Evolutionary conservation across 2,888 invertebrate species (phyloP).

Genomic region (Leptura quadrifasciata): DNA sequence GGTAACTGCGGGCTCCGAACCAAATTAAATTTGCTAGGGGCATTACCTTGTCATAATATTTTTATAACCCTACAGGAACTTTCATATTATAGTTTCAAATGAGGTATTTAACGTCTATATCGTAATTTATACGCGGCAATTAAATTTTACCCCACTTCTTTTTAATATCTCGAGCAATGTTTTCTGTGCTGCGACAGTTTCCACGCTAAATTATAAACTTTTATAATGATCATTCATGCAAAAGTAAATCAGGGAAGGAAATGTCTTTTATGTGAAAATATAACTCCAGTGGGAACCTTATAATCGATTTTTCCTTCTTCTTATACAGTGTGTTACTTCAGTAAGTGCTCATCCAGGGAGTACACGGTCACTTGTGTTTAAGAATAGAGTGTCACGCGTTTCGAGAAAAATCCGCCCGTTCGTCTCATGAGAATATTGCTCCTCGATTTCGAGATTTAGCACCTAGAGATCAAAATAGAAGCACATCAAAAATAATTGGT

Average conservation of each 20-base stretch:
- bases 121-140: conserved; percentile 50
- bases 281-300: no score
- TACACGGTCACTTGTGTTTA: no score
- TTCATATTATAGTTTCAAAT: conserved; percentile 55
- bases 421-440: no score
- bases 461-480: no score
- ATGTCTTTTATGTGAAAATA: background rate
- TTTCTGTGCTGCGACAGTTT: conserved; percentile 23
- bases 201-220: conserved; percentile 29
- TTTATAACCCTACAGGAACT: conserved; percentile 56
- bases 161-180: conserved; percentile 41
- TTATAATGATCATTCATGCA: background rate
- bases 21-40: conserved; percentile 64
- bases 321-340: no score
- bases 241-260: conserved; percentile 8
- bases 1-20: conserved; percentile 53
- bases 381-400: no score
- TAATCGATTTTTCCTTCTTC: no score
- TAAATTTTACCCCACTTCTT: conserved; percentile 42
- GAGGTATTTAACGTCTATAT: conserved; percentile 53
- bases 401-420: no score
- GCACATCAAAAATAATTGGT: no score
- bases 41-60: conserved; percentile 64
- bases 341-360: no score
- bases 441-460: no score